Evolutionary conservation across 2,888 invertebrate species (phyloP).

Genomic region (Aquatica leii): DNA sequence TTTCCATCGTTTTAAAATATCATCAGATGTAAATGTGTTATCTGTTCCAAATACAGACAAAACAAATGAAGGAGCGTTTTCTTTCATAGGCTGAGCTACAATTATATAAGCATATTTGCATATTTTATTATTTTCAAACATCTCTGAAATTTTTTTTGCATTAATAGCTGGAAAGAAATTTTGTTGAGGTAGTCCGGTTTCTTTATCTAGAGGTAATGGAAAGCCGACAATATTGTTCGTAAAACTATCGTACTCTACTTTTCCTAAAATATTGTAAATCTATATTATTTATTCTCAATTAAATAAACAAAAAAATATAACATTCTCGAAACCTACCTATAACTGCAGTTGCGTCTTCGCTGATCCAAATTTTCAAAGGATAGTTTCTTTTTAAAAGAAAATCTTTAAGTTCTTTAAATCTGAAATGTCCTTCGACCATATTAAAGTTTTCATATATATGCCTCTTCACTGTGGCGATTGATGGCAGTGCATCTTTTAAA

Average conservation of each 20-base stretch:
- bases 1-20: slow-evolving; percentile 11
- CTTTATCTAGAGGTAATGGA: not conserved
- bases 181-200: not conserved
- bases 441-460: not conserved
- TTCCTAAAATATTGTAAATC: too few relatives aligned
- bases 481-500: not conserved
- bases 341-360: too few relatives aligned
- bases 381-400: too few relatives aligned
- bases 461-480: slow-evolving; percentile 11
- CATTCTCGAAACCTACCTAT: too few relatives aligned
- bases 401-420: too few relatives aligned
- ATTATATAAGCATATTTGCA: slow-evolving; percentile 8
- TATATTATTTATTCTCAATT: too few relatives aligned
- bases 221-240: not conserved
- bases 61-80: slow-evolving; percentile 12
- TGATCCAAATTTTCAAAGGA: too few relatives aligned
- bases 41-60: slow-evolving; percentile 11
- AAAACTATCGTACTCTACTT: not conserved
- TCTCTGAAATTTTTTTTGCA: not conserved
- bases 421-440: not conserved
- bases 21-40: slow-evolving; percentile 13
- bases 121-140: not conserved
- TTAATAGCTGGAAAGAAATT: not conserved
- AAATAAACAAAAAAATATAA: too few relatives aligned
- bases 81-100: not conserved